These are phyloP conservation scores for Platyscapa corneri DNA, from an alignment of 1,140 invertebrate genomes.

Conservation along the genomic window DNA sequence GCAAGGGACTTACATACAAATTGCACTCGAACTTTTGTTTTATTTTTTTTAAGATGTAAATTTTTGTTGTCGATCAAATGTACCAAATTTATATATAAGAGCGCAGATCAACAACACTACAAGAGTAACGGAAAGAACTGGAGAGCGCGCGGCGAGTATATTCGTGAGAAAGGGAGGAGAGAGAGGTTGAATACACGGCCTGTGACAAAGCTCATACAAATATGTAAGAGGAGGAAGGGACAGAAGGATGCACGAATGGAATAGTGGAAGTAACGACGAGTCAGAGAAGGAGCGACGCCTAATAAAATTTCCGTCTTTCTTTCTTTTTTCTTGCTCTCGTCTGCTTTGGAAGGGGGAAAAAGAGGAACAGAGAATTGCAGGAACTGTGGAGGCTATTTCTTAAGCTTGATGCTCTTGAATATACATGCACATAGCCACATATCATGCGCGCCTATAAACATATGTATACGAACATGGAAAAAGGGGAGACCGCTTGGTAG, in stretches of 20 bases:
- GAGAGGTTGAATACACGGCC: conserved; percentile 17
- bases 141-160: conserved; percentile 1
- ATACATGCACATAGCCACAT: neutral
- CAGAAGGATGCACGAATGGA: conserved; percentile 14
- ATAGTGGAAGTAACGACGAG: conserved; percentile 26
- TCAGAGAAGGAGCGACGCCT: conserved; percentile 40
- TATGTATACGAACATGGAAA: neutral
- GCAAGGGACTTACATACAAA: neutral
- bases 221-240: conserved; percentile 17
- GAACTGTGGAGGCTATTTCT: conserved; percentile 13
- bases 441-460: neutral
- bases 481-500: neutral
- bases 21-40: neutral
- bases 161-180: neutral
- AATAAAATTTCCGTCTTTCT: neutral
- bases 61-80: neutral
- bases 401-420: conserved; percentile 13
- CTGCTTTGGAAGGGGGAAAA: neutral
- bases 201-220: conserved; percentile 41
- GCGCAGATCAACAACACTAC: conserved; percentile 17
- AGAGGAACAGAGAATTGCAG: neutral
- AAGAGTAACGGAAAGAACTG: conserved; percentile 14
- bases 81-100: neutral
- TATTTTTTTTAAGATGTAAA: neutral
- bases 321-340: neutral